Evolutionary conservation across 2,888 invertebrate species (phyloP).

Genomic region (Tenodera sinensis): DNA sequence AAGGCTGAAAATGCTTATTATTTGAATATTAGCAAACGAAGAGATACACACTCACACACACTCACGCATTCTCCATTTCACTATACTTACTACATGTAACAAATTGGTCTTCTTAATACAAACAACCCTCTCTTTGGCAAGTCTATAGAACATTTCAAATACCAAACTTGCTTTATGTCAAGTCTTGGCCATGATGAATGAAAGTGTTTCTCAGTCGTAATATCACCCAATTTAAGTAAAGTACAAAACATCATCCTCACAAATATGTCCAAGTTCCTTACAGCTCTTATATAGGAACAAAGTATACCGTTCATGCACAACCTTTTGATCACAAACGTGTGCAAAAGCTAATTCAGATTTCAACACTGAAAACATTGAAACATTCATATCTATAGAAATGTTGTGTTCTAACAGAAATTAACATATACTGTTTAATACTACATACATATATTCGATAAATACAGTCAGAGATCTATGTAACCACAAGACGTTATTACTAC

Average conservation of each 20-base stretch:
- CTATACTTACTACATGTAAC: background rate
- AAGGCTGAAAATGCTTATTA: background rate
- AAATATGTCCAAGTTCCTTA: background rate
- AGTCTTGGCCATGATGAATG: background rate
- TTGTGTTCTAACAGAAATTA: background rate
- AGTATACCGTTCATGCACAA: background rate
- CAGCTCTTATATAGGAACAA: background rate
- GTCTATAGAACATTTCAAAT: background rate
- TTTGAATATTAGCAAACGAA: background rate
- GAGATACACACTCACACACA: background rate
- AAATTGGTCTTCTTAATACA: background rate
- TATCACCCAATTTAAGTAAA: background rate
- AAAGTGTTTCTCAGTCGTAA: background rate
- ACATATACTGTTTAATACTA: background rate
- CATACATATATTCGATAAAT: background rate
- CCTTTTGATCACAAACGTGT: background rate
- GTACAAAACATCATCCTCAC: background rate
- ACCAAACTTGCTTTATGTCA: background rate
- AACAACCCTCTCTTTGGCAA: background rate
- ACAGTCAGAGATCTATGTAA: background rate
- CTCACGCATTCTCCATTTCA: background rate
- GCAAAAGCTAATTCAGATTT: background rate
- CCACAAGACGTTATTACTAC: background rate
- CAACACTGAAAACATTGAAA: background rate
- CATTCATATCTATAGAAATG: background rate